Evolutionary conservation across 2,113 vertebrate species (phyloP), one percentile per base, ranked within the genome.

Genomic region (Pachyramphus minor): DNA sequence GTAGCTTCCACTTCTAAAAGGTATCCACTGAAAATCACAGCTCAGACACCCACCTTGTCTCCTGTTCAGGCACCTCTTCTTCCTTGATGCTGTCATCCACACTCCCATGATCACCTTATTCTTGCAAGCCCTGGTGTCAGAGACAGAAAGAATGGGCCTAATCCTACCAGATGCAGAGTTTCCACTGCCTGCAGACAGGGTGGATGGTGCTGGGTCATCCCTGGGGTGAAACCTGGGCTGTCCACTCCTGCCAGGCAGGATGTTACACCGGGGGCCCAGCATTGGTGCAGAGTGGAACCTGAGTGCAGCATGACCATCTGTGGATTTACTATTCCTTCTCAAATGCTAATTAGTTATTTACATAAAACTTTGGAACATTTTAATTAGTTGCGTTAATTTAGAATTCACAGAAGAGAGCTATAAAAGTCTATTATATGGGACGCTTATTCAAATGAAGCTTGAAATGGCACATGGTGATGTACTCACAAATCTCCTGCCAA

Each of bases 301-400:
- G 63, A 93, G 83, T 49, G 60, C 75, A 89, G 76, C 84, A 87
- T 3, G 73, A 92, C 83, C 85, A 96, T 94, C 81, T 93, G 84
- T 59, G 42, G 83, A 95, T 85, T 93, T 89, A 92, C 77, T 90
- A 83, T 91, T 89, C 86, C 55, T 94, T 94, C 96, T 73, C 55
- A 94, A 71, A 30, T 92, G 93, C 93, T 93, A 95, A 84, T 95
- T 84, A 96, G 87, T 79, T 89, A 95, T 83, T 96, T 88, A 91
- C 93, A 95, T 66, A 97, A 96, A 97, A 94, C 94, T 91, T 90
- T 94, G 88, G 86, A 96, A 89, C 92, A 96, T 91, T 93, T 96
- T 97, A 96, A 96, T 96, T 95, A 96, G 95, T 93, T 90, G 79
- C 8, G 42, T 96, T 96, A 92, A 97, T 93, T 97, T 97, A 90